phyloP scores from a whole-genome alignment of 2,113 vertebrate species.

The Poeciliopsis prolifica region DNA sequence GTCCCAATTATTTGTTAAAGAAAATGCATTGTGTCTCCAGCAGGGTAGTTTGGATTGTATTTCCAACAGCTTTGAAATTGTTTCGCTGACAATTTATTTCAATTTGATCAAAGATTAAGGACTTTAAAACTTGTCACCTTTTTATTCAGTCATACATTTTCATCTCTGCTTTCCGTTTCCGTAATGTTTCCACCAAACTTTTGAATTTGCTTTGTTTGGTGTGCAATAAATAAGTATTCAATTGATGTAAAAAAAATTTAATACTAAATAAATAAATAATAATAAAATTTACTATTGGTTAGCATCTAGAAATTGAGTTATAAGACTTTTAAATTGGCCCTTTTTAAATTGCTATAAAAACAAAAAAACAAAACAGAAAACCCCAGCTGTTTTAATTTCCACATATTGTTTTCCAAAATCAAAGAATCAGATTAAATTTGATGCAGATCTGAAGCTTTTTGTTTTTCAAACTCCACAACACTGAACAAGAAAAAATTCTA shows the following conservation, averaged over 20 bases:
- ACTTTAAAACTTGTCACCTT: constrained; percentile 12
- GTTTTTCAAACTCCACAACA: background rate
- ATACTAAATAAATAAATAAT: no score
- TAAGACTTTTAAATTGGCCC: background rate
- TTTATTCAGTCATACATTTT: constrained; percentile 37
- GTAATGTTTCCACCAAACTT: constrained; percentile 7
- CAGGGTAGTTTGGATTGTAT: constrained; percentile 27
- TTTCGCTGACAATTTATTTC: constrained; percentile 23
- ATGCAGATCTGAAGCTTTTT: background rate
- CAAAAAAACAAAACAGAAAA: no score
- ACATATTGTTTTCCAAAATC: no score
- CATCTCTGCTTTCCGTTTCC: constrained; percentile 10
- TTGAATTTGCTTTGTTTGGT: background rate
- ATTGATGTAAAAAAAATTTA: no score
- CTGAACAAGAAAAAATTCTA: background rate
- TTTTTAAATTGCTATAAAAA: background rate
- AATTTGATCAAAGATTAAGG: constrained; percentile 14
- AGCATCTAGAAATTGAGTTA: background rate
- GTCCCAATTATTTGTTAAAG: constrained; percentile 36
- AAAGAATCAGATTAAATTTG: background rate
- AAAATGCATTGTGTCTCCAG: constrained; percentile 31
- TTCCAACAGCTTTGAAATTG: constrained; percentile 47
- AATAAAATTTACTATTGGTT: no score
- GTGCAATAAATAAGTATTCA: no score
- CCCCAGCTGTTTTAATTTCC: no score